Evolutionary conservation across 2,113 vertebrate species (phyloP).

Genomic region (Grammomys surdaster): DNA sequence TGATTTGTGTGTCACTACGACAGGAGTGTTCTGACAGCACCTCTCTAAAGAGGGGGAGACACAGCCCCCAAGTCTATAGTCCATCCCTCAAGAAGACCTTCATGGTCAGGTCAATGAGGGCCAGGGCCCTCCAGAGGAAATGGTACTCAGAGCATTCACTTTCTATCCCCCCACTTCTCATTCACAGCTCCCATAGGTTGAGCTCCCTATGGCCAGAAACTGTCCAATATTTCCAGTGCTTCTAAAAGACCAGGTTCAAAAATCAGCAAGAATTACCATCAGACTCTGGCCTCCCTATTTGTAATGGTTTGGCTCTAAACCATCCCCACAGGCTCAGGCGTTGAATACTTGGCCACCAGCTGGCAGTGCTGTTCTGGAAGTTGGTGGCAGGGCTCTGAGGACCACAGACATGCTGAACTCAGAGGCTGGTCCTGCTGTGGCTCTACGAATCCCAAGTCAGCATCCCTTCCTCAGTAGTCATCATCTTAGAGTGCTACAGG

Average conservation of each 20-base stretch:
- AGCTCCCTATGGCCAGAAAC: not conserved
- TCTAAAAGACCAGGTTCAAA: not conserved
- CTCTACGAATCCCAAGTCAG: not conserved
- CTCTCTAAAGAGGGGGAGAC: not conserved
- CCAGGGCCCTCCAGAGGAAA: not conserved
- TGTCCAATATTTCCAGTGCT: too few relatives aligned
- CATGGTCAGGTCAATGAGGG: not conserved
- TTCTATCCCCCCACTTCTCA: not conserved
- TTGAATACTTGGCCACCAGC: not conserved
- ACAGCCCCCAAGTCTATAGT: too few relatives aligned
- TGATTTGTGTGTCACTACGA: not conserved
- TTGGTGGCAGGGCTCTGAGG: not conserved
- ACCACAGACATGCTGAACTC: fast-evolving
- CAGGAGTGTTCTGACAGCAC: conserved; percentile 57
- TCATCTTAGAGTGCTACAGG: not conserved
- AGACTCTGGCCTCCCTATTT: not conserved
- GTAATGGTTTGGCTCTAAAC: not conserved
- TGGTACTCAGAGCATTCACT: not conserved
- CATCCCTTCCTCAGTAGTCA: not conserved
- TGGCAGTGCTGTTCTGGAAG: too few relatives aligned
- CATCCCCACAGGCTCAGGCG: not conserved
- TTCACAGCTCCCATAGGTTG: not conserved
- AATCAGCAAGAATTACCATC: not conserved
- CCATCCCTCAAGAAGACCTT: not conserved
- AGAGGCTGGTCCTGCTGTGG: not conserved